phyloP scores from a whole-genome alignment of 2,797 vertebrate species.

The Macropodus opercularis region DNA sequence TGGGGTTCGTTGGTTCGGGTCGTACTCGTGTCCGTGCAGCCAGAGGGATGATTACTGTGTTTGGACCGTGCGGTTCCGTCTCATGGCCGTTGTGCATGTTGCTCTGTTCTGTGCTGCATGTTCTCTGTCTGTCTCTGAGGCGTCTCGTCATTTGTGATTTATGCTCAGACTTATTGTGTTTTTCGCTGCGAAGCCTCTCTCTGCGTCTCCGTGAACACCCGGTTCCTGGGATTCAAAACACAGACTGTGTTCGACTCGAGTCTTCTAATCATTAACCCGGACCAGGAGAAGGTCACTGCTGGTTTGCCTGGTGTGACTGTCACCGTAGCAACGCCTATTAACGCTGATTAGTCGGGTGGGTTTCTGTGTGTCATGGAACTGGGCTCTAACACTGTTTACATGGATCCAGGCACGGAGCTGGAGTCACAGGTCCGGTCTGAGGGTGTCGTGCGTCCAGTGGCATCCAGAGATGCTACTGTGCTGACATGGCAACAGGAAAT shows the following conservation, averaged over 20 bases:
- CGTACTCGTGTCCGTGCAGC: no score
- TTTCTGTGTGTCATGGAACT: background rate
- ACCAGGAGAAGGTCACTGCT: conserved; percentile 55
- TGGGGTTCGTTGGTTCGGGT: no score
- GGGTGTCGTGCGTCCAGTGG: no score
- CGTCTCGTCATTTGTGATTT: background rate
- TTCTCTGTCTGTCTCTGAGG: background rate
- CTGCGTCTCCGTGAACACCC: background rate
- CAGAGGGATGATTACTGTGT: no score
- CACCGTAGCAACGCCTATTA: conserved; percentile 55
- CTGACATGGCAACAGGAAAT: no score
- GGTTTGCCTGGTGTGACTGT: conserved; percentile 52
- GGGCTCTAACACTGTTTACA: no score
- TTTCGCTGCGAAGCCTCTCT: background rate
- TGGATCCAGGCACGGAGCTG: no score
- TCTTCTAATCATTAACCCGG: conserved; percentile 63
- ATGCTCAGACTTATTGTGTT: background rate
- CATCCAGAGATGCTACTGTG: no score
- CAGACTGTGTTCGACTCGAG: background rate
- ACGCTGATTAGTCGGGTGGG: conserved; percentile 33
- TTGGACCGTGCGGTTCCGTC: no score
- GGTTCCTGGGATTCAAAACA: conserved; percentile 10
- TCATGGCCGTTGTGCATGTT: no score
- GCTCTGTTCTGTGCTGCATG: no score
- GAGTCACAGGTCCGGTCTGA: no score